Conservation (phyloP, 2,113 vertebrate species). For the Sterrhoptilus dennistouni region DNA sequence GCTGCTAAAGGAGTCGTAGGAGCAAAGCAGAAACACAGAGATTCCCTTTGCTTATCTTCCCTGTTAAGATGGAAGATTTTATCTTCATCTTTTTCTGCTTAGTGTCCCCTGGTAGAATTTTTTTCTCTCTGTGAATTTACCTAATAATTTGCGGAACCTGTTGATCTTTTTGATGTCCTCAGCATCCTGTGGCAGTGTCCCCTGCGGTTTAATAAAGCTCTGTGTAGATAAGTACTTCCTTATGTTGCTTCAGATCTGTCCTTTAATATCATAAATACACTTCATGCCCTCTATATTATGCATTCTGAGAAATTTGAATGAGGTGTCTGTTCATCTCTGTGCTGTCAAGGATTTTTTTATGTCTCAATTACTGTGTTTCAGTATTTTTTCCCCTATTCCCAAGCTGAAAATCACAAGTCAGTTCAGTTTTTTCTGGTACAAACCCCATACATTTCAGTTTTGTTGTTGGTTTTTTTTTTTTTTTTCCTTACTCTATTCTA, state of each 20-base stretch:
- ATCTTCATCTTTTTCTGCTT: not conserved
- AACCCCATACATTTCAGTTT: not conserved
- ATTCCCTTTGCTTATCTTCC: not conserved
- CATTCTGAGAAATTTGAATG: not conserved
- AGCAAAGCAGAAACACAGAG: not conserved
- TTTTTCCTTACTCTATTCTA: not conserved
- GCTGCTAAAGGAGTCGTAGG: not conserved
- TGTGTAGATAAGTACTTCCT: conserved; percentile 29
- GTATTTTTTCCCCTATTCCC: not conserved
- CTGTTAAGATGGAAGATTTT: not conserved
- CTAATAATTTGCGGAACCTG: conserved; percentile 29
- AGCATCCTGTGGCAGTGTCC: not conserved
- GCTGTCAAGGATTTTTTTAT: not conserved
- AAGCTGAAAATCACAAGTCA: not conserved
- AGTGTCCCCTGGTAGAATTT: not conserved
- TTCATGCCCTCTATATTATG: not conserved
- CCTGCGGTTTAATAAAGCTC: not conserved
- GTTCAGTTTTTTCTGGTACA: not conserved
- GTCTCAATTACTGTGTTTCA: not conserved
- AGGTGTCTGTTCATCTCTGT: not conserved
- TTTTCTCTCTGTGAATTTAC: not conserved
- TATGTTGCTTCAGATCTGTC: not conserved
- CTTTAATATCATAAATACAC: not conserved
- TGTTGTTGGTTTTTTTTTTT: not conserved
- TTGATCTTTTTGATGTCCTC: not conserved